Percentiles rank a stretch among this genome's conserved stretches.
Evolutionary conservation across 2,888 invertebrate genomes (phyloP).

Genomic region (Griposia aprilina): DNA sequence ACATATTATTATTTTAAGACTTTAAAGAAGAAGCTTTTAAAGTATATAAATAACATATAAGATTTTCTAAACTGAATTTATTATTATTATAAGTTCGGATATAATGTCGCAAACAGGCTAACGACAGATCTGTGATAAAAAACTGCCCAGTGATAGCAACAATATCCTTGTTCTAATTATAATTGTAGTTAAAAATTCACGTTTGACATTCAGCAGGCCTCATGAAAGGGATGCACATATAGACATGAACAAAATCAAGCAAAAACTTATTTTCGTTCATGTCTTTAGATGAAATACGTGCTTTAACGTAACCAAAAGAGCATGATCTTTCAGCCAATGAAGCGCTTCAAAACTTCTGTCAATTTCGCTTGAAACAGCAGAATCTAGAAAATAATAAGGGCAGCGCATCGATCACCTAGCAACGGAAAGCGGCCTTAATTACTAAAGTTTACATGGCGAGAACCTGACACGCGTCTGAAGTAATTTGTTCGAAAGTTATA

Average conservation of each 20-base stretch:
- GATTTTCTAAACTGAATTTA: no score
- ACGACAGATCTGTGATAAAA: neutral
- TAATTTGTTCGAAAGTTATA: constrained; percentile 73
- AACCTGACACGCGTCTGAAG: constrained; percentile 71
- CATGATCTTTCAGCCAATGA: constrained; percentile 2
- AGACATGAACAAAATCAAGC: no score
- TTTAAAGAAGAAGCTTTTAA: no score
- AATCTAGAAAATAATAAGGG: constrained; percentile 59
- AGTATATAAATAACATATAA: no score
- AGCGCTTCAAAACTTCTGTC: constrained; percentile 32
- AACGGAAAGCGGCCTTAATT: constrained; percentile 74
- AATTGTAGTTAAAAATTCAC: no score
- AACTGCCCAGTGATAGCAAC: neutral
- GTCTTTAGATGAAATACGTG: neutral
- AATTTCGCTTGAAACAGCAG: constrained; percentile 12
- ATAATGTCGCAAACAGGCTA: neutral
- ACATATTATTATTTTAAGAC: no score
- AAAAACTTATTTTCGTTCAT: neutral
- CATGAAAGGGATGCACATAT: no score
- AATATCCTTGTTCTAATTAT: no score
- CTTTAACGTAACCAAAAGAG: constrained; percentile 5
- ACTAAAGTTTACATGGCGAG: constrained; percentile 77
- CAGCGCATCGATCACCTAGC: constrained; percentile 71
- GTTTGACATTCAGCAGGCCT: neutral
- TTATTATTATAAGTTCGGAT: neutral